phyloP scores from a whole-genome alignment of 2,888 invertebrate species.

The Drosophila buzzatii region DNA sequence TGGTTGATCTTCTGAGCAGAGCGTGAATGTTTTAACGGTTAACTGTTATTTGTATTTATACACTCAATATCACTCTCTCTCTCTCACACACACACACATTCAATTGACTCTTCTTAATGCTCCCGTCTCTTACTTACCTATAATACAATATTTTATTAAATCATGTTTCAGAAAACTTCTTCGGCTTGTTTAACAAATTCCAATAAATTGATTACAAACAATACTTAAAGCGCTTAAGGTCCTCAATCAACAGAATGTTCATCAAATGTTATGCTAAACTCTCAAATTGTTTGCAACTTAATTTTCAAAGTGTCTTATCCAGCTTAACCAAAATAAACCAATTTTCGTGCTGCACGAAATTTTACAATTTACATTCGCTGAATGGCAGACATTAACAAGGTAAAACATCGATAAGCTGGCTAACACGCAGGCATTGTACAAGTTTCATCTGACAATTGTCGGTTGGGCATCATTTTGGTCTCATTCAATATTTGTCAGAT shows the following conservation, averaged over 20 bases:
- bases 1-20: no score
- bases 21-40: no score
- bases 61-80: no score
- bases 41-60: no score
- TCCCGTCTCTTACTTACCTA: neutral
- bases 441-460: conserved; percentile 6
- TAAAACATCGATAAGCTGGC: conserved; percentile 9
- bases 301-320: conserved; percentile 22
- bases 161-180: neutral
- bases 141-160: neutral
- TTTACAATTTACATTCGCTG: neutral
- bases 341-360: conserved; percentile 6
- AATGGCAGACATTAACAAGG: conserved; percentile 11
- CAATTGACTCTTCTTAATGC: no score
- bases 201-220: neutral
- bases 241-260: neutral
- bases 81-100: no score
- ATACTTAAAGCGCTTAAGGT: conserved; percentile 7
- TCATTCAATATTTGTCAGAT: conserved; percentile 40
- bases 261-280: neutral
- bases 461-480: conserved; percentile 21
- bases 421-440: conserved; percentile 12
- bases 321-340: conserved; percentile 1
- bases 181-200: conserved; percentile 3
- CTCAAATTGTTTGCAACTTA: conserved; percentile 13